phyloP scores from a whole-genome alignment of 2,113 vertebrate species.

The Brienomyrus longianalis region DNA sequence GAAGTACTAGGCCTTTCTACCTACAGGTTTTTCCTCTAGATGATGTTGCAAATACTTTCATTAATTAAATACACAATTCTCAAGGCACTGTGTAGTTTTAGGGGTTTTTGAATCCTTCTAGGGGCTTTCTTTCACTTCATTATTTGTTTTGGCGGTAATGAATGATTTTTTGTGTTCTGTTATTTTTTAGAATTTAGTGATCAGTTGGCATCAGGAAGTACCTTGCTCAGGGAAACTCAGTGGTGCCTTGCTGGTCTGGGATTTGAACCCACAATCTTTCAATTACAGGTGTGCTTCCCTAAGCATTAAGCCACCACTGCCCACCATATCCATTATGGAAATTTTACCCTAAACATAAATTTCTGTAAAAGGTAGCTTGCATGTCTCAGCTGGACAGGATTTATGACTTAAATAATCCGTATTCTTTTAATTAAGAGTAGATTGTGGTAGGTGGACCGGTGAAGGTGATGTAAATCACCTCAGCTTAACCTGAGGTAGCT shows the following conservation, averaged over 20 bases:
- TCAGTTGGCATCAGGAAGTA: no score
- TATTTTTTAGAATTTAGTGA: not conserved
- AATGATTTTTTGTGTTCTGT: not conserved
- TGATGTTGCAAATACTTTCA: not conserved
- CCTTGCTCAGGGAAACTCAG: no score
- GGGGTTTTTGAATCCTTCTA: not conserved
- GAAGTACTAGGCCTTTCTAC: not conserved
- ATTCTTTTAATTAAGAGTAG: conserved; percentile 22
- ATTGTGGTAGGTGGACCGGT: conserved; percentile 1
- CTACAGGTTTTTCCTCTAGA: not conserved
- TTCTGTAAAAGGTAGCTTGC: not conserved
- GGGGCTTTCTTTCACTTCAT: not conserved
- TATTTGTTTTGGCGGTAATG: not conserved
- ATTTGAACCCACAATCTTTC: no score
- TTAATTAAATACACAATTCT: not conserved
- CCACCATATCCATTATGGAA: not conserved
- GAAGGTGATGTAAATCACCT: not conserved
- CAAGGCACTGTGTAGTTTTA: not conserved
- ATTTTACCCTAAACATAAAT: not conserved
- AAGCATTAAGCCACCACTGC: no score
- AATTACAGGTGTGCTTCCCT: no score
- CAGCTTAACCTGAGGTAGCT: conserved; percentile 17
- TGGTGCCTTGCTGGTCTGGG: no score
- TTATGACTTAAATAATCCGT: not conserved
- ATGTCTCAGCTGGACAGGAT: not conserved